Evolutionary conservation across 1,140 invertebrate genomes (phyloP).

Genomic region (Lysiphlebus fabarum): DNA sequence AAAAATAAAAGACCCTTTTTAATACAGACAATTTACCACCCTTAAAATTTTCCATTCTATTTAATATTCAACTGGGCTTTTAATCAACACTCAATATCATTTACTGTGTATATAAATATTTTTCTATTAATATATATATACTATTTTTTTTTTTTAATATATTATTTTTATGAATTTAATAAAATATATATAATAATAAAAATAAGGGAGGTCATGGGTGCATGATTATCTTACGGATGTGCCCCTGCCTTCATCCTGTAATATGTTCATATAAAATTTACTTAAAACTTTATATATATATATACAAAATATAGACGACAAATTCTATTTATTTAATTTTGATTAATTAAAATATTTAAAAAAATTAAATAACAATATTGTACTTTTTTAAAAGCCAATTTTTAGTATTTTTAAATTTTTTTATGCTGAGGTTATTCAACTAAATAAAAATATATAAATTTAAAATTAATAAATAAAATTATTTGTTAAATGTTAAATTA

Average conservation of each 20-base stretch:
- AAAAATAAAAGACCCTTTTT: constrained; percentile 36
- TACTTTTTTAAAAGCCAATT: too few species aligned
- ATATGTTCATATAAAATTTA: too few species aligned
- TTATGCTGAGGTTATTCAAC: constrained; percentile 42
- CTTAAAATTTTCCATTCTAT: constrained; percentile 40
- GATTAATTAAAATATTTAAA: too few species aligned
- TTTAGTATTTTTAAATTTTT: too few species aligned
- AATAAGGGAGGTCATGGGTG: constrained; percentile 51
- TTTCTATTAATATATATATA: background rate
- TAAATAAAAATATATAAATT: constrained; percentile 34
- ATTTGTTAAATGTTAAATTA: too few species aligned
- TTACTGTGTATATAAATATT: background rate
- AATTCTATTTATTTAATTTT: too few species aligned
- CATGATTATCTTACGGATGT: constrained; percentile 57
- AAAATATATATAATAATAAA: constrained; percentile 8
- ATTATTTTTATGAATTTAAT: constrained; percentile 7
- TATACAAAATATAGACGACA: too few species aligned
- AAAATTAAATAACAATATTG: too few species aligned
- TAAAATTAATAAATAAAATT: too few species aligned
- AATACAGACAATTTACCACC: constrained; percentile 55
- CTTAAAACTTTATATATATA: too few species aligned
- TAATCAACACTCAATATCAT: too few species aligned
- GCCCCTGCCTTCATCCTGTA: constrained; percentile 58
- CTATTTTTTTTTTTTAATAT: background rate
- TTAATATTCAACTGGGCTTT: constrained; percentile 6